Conservation (phyloP, 2,797 vertebrate species). For the Mus caroli region DNA sequence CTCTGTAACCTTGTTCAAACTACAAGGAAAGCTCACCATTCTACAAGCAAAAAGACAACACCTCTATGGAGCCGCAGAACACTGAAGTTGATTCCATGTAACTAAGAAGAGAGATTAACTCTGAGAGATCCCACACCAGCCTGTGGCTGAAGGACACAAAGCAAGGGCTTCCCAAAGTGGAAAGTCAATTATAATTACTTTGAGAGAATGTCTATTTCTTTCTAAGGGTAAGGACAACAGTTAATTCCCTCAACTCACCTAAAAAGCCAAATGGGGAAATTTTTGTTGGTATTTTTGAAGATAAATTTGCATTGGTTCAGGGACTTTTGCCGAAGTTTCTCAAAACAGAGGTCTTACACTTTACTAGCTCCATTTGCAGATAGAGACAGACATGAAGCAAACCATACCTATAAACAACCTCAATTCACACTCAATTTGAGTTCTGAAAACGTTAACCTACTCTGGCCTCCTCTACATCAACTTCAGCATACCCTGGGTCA, state of each 20-base stretch:
- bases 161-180: neutral
- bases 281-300: conserved; percentile 48
- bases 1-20: neutral
- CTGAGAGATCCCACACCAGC: neutral
- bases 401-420: conserved; percentile 33
- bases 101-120: neutral
- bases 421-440: conserved; percentile 55
- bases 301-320: conserved; percentile 72
- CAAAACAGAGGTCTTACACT: conserved; percentile 21
- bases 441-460: conserved; percentile 74
- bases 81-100: conserved; percentile 17
- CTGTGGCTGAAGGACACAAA: neutral
- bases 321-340: conserved; percentile 64
- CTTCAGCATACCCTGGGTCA: conserved; percentile 39
- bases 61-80: neutral
- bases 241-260: conserved; percentile 20
- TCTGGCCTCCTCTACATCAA: conserved; percentile 63
- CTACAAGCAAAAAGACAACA: conserved; percentile 26
- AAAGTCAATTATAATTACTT: conserved; percentile 52
- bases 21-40: conserved; percentile 29
- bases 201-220: conserved; percentile 66
- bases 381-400: conserved; percentile 55
- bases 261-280: conserved; percentile 42
- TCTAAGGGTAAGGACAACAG: conserved; percentile 30
- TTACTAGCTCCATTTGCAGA: conserved; percentile 37